A percentile compares a stretch with the other conserved stretches of the same genome.
These are phyloP conservation scores for Taurulus bubalis DNA, from an alignment of 2,113 vertebrate species.

Conservation along the genomic window DNA sequence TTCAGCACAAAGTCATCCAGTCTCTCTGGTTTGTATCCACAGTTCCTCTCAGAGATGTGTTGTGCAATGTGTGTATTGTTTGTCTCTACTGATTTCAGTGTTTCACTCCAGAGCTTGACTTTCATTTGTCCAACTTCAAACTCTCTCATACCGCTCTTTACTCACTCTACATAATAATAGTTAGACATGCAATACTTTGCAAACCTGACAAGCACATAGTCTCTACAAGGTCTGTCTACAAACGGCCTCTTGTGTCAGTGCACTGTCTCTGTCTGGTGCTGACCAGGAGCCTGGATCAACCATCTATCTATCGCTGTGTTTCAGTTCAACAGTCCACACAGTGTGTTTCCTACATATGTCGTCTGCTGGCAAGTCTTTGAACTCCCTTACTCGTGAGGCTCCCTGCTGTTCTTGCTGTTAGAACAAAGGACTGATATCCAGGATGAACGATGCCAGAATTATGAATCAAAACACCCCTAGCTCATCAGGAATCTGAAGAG, in stretches of 20 bases:
- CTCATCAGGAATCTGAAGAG: no score
- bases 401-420: neutral
- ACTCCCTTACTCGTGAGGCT: neutral
- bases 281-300: neutral
- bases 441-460: no score
- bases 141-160: slow-evolving; percentile 3
- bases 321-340: neutral
- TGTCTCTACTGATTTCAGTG: neutral
- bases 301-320: no score
- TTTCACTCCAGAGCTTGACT: slow-evolving; percentile 17
- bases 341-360: neutral
- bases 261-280: slow-evolving; percentile 6
- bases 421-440: no score
- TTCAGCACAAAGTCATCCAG: slow-evolving; percentile 10
- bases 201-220: slow-evolving; percentile 8
- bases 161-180: slow-evolving; percentile 29
- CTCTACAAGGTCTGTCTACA: slow-evolving; percentile 22
- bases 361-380: neutral
- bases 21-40: neutral
- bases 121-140: slow-evolving; percentile 29
- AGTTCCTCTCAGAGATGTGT: neutral
- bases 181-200: slow-evolving; percentile 27
- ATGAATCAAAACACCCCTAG: no score
- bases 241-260: no score
- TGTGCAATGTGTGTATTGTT: neutral